Percentiles rank a stretch among this genome's conserved stretches.
phyloP scores from a whole-genome alignment of 2,113 vertebrate genomes.

The Thalassarche chlororhynchos region DNA sequence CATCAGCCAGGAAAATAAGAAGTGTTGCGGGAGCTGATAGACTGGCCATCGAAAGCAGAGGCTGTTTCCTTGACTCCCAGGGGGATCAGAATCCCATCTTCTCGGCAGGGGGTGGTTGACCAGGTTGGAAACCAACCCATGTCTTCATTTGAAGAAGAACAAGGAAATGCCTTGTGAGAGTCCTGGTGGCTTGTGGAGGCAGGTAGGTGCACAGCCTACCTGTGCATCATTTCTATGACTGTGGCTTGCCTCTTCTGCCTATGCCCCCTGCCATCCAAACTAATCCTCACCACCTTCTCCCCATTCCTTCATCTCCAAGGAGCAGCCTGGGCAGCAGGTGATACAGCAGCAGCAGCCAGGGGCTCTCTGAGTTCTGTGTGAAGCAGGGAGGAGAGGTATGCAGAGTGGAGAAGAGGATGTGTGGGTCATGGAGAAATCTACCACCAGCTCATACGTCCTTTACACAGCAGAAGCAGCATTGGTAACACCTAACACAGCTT shows the following conservation, averaged over 20 bases:
- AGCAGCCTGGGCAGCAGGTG: not conserved
- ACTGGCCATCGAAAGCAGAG: not conserved
- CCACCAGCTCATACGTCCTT: accelerated
- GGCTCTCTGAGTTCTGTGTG: not conserved
- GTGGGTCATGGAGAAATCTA: not conserved
- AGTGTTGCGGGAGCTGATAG: not conserved
- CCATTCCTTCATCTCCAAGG: not conserved
- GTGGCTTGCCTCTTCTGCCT: not conserved
- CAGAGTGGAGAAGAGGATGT: not conserved
- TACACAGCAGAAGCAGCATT: not conserved
- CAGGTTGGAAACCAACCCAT: not conserved
- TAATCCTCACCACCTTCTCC: not conserved
- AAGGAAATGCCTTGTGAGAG: not conserved
- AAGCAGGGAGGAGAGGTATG: not conserved
- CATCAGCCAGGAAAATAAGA: not conserved
- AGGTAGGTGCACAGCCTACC: not conserved
- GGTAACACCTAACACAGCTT: not conserved
- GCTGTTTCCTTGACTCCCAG: not conserved
- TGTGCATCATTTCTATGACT: not conserved
- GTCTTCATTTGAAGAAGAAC: not conserved
- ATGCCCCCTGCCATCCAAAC: not conserved
- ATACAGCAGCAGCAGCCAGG: not conserved
- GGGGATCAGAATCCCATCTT: not conserved
- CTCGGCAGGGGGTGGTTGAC: not conserved
- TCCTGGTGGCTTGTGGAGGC: not conserved